Evolutionary conservation across 2,113 vertebrate genomes (phyloP), one percentile per base, ranked within the genome.

Genomic region (Eptatretus burgeri): DNA sequence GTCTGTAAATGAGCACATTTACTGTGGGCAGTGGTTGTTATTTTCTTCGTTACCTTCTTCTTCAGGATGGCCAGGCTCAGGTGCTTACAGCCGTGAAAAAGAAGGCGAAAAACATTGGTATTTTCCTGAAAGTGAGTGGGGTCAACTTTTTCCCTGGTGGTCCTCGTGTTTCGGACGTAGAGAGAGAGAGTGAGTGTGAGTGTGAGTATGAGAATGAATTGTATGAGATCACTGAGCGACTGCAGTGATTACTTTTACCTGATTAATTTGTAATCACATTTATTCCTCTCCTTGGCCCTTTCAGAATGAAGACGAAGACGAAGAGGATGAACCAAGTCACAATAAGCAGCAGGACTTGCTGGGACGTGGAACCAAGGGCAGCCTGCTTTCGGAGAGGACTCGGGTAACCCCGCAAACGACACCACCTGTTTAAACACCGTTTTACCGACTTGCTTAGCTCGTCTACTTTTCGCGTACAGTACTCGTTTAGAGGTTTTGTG

Each of bases 51-150:
- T 52, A 63, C 63, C 5, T 66, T 65, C 19, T 41, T 19, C 14
- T 17, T 62, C 71, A 87, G 85, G 85, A 87, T 19, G 82, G 83
- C 5, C 72, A 76, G 0, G 85, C 85, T 16, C 75, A 75, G 3
- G 65, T 91, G 51, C 78, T 91, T 16, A 91, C 85, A 1, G 77
- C 81, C 1, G 84, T 85, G 4, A 88, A 85, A 70, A 88, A 91
- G 69, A 91, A 91, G 72, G 82, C 86, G 1, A 91, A 91, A 68
- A 91, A 91, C 2, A 81, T 91, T 16, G 83, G 82, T 5, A 91
- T 91, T 69, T 88, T 91, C 68, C 71, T 89, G 49, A 89, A 89
- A 83, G 85, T 85, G 14, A 13, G 10, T 27, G 2, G 3, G 27
- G 7, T 41, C 27, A 41, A 41, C 7, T 41, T 41, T 41, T 41